Conservation (phyloP, 2,888 invertebrate species). For the Laothoe populi region DNA sequence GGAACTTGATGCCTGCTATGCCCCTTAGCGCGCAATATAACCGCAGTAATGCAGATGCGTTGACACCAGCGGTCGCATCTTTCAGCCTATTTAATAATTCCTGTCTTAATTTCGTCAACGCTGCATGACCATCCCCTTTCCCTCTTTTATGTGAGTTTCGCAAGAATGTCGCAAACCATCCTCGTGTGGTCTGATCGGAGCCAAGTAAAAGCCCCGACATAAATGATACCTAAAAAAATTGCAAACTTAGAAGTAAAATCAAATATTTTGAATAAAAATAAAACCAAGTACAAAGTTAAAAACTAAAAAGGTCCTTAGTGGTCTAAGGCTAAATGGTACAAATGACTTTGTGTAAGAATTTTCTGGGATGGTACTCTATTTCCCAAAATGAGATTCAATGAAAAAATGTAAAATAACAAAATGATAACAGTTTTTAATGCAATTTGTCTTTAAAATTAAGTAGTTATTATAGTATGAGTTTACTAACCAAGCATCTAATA, state of each 20-base stretch:
- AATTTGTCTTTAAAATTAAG: no score
- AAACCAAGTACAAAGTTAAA: no score
- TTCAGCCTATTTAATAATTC: conserved; percentile 90
- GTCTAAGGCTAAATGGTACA: no score
- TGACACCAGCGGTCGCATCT: conserved; percentile 88
- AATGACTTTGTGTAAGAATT: no score
- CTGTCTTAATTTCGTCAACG: conserved; percentile 88
- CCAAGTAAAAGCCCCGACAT: conserved; percentile 95
- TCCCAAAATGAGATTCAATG: no score
- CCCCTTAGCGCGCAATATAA: conserved; percentile 96
- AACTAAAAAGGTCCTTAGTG: no score
- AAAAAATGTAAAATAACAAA: no score
- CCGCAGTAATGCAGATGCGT: conserved; percentile 95
- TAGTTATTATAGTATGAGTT: no score
- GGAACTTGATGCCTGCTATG: conserved; percentile 95
- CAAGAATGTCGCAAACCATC: conserved; percentile 97
- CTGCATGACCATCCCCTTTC: conserved; percentile 90
- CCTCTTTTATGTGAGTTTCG: conserved; percentile 92
- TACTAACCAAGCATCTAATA: no score
- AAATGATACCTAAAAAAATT: conserved; percentile 87
- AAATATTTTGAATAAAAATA: no score
- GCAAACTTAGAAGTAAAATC: background rate
- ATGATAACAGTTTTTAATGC: no score
- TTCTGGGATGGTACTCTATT: no score
- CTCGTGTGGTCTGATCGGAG: conserved; percentile 94